phyloP scores from a whole-genome alignment of 2,113 vertebrate species.

The Sterrhoptilus dennistouni region DNA sequence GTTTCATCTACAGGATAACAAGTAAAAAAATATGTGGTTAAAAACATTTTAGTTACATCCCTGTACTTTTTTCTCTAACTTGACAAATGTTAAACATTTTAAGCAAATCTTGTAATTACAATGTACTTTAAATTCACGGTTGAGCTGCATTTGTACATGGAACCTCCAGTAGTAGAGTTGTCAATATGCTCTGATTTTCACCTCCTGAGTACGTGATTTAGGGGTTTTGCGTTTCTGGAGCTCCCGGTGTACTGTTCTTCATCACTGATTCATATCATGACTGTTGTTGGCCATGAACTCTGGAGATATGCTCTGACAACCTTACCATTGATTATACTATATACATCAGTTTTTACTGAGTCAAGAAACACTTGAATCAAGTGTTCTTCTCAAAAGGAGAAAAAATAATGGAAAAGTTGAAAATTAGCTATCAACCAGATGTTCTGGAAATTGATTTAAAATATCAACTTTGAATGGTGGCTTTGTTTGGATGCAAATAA shows the following conservation, averaged over 20 bases:
- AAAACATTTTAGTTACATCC: neutral
- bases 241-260: neutral
- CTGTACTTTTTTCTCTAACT: neutral
- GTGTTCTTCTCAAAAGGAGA: neutral
- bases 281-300: neutral
- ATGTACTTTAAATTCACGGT: neutral
- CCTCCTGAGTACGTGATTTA: neutral
- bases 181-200: neutral
- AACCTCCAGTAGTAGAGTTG: neutral
- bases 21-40: neutral
- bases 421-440: neutral
- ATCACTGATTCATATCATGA: neutral
- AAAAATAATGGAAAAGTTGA: neutral
- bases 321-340: neutral
- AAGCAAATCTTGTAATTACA: neutral
- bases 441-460: neutral
- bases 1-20: neutral
- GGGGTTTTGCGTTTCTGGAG: neutral
- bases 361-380: slow-evolving; percentile 1
- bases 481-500: slow-evolving; percentile 23
- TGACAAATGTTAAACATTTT: neutral
- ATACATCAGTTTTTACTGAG: neutral
- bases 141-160: neutral
- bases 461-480: neutral
- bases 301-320: neutral